phyloP scores from a whole-genome alignment of 2,888 invertebrate species.

The Erannis defoliaria region DNA sequence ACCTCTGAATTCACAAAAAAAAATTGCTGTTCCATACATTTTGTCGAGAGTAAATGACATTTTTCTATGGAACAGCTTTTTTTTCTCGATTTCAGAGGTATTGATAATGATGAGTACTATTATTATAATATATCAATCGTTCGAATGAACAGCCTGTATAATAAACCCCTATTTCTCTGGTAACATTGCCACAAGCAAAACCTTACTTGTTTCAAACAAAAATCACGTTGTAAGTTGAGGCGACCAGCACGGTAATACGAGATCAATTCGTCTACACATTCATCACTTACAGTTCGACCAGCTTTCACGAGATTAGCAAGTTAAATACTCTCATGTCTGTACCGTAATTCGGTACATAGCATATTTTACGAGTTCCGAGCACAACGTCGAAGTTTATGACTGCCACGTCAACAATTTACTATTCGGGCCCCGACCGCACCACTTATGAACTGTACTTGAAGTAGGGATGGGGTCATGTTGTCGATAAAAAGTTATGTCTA shows the following conservation, averaged over 20 bases:
- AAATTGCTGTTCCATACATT: no score
- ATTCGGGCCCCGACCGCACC: constrained; percentile 51
- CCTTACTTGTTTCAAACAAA: no score
- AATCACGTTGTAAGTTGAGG: neutral
- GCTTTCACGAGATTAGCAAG: constrained; percentile 43
- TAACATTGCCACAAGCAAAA: no score
- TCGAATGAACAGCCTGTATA: no score
- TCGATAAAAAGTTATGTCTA: constrained; percentile 22
- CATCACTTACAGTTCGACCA: constrained; percentile 31
- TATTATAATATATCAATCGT: no score
- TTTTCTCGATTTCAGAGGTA: no score
- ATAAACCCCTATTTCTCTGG: no score
- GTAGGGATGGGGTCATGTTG: constrained; percentile 24
- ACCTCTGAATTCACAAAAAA: no score
- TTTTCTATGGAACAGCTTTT: no score
- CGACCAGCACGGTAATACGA: constrained; percentile 2
- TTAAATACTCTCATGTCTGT: constrained; percentile 33
- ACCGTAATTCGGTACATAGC: constrained; percentile 37
- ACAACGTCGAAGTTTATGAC: constrained; percentile 55
- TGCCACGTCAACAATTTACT: constrained; percentile 57
- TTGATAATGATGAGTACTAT: no score
- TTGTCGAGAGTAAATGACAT: no score
- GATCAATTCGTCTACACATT: constrained; percentile 20
- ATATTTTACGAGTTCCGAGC: constrained; percentile 53
- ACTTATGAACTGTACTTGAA: constrained; percentile 55